phyloP scores from a whole-genome alignment of 2,113 vertebrate species.

The Phylloscopus whistleri region DNA sequence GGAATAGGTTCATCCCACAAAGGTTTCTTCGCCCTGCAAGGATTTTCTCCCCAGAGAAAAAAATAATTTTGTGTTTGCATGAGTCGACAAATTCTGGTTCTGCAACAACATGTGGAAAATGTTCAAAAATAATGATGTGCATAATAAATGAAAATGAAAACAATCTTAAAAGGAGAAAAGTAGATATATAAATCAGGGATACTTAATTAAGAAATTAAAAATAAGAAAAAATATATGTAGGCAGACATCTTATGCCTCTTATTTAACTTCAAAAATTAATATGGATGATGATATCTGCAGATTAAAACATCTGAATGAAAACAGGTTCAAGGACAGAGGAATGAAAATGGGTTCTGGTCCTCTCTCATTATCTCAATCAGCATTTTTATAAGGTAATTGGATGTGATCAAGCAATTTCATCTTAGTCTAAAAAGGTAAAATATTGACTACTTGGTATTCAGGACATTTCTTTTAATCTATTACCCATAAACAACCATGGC shows the following conservation, averaged over 20 bases:
- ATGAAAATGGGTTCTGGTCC: background rate
- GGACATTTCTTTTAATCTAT: background rate
- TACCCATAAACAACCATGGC: background rate
- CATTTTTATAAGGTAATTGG: background rate
- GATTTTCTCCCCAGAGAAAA: background rate
- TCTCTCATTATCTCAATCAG: background rate
- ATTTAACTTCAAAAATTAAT: background rate
- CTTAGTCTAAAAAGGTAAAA: background rate
- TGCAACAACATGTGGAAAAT: background rate
- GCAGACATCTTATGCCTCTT: background rate
- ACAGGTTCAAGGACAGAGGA: background rate
- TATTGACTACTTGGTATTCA: background rate
- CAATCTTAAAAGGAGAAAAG: background rate
- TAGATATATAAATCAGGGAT: background rate
- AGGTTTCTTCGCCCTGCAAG: background rate
- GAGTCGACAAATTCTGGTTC: background rate
- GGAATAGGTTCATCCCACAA: background rate
- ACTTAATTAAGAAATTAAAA: background rate
- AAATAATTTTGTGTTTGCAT: background rate
- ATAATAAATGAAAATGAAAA: background rate
- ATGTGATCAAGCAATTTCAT: background rate
- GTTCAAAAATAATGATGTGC: background rate
- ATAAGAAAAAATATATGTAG: background rate
- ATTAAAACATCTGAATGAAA: background rate
- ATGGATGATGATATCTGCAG: background rate